These are phyloP conservation scores for Spatula versicolor DNA, from an alignment of 2,797 vertebrate species.

Conservation along the genomic window DNA sequence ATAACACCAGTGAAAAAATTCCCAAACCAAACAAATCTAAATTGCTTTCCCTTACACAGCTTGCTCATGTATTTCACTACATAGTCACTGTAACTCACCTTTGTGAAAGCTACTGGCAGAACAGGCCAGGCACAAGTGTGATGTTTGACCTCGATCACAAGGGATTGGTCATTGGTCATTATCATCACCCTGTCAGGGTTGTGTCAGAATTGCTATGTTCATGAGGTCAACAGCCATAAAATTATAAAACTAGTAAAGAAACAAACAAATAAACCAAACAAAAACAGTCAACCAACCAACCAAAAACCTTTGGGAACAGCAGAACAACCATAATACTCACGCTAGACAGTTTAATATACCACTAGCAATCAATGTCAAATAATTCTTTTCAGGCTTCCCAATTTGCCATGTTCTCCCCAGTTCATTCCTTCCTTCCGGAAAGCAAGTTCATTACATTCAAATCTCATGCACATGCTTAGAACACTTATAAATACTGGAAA, in stretches of 20 bases:
- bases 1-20: not conserved
- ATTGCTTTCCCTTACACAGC: not conserved
- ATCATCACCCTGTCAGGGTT: not conserved
- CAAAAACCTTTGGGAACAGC: not conserved
- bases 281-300: not conserved
- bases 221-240: not conserved
- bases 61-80: not conserved
- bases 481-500: not conserved
- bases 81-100: not conserved
- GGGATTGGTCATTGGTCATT: not conserved
- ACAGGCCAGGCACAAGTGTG: not conserved
- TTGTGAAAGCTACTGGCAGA: not conserved
- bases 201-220: not conserved
- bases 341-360: not conserved
- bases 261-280: not conserved
- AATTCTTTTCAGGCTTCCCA: not conserved
- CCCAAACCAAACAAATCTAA: not conserved
- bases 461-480: not conserved
- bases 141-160: not conserved
- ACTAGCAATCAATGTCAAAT: not conserved
- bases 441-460: not conserved
- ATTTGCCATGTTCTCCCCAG: not conserved
- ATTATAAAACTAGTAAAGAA: not conserved
- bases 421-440: not conserved
- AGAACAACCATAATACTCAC: not conserved